phyloP scores from a whole-genome alignment of 2,113 vertebrate species.

The Columba livia region DNA sequence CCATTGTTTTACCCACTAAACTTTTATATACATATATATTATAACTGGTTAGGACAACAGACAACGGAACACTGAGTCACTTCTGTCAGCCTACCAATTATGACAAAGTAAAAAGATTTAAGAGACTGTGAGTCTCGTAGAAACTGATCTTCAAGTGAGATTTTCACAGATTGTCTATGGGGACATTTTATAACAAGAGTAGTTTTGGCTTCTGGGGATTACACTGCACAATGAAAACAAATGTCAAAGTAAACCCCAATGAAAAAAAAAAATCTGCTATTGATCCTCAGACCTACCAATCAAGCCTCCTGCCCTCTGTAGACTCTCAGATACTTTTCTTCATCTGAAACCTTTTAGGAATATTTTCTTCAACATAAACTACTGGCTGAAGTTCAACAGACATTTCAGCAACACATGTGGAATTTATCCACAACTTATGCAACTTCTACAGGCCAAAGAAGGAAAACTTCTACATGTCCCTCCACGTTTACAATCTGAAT shows the following conservation, averaged over 20 bases:
- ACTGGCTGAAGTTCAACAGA: conserved; percentile 56
- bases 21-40: neutral
- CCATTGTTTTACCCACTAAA: neutral
- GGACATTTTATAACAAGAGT: conserved; percentile 48
- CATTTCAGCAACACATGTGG: conserved; percentile 49
- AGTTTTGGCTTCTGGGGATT: conserved; percentile 43
- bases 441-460: conserved; percentile 44
- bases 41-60: neutral
- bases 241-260: conserved; percentile 57
- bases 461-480: conserved; percentile 32
- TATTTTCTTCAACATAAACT: conserved; percentile 56
- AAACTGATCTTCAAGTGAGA: conserved; percentile 55
- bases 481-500: neutral
- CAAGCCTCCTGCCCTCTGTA: conserved; percentile 24
- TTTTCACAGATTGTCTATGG: conserved; percentile 33
- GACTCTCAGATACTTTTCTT: conserved; percentile 49
- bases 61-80: neutral
- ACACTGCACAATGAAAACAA: conserved; percentile 64
- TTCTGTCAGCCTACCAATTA: conserved; percentile 34
- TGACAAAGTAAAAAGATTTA: neutral
- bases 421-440: conserved; percentile 57
- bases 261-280: conserved; percentile 51
- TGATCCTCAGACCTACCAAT: conserved; percentile 41
- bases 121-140: conserved; percentile 25
- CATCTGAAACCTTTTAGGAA: conserved; percentile 64